Evolutionary conservation across 2,113 vertebrate genomes (phyloP), one percentile per base, ranked within the genome.

Genomic region (Rana temporaria): DNA sequence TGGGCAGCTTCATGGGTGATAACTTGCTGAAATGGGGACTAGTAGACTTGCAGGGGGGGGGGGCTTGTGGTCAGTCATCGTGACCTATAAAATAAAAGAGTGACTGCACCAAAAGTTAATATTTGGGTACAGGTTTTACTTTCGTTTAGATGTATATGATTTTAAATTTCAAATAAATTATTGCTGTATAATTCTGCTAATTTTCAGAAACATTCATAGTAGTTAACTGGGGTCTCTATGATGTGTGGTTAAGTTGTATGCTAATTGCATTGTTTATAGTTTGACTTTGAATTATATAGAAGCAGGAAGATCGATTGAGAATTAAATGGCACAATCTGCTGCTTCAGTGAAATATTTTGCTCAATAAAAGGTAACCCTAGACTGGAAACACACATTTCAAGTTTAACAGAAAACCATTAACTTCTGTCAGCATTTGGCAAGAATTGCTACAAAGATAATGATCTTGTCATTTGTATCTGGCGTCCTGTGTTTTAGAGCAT

Each of bases 311-410:
- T 74, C 71, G 71, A 74, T 74, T 59, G 34, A 60, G 55, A 42
- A 76, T 76, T 76, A 34, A 76, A 60, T 52, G 59, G 20, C 60
- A 26, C 32, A 52, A 62, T 48, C 73, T 76, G 73, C 73, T 76
- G 73, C 17, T 64, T 76, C 38, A 76, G 60, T 76, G 32, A 76
- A 76, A 76, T 76, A 24, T 76, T 76, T 52, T 76, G 20, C 60
- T 76, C 73, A 63, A 62, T 63, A 64, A 26, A 59, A 64, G 59
- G 73, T 48, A 63, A 76, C 73, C 20, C n/a, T 52, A 52, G 38
- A 64, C 38, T 76, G 73, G 59, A 34, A 64, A 62, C 57, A 52
- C 48, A 76, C 34, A 64, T 76, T 48, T 64, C 22, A 63, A 24
- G 57, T 63, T 76, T 64, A 74, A 64, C 73, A 76, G 73, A 63